Evolutionary conservation across 2,888 invertebrate genomes (phyloP).

Genomic region (Bombyx huttoni): DNA sequence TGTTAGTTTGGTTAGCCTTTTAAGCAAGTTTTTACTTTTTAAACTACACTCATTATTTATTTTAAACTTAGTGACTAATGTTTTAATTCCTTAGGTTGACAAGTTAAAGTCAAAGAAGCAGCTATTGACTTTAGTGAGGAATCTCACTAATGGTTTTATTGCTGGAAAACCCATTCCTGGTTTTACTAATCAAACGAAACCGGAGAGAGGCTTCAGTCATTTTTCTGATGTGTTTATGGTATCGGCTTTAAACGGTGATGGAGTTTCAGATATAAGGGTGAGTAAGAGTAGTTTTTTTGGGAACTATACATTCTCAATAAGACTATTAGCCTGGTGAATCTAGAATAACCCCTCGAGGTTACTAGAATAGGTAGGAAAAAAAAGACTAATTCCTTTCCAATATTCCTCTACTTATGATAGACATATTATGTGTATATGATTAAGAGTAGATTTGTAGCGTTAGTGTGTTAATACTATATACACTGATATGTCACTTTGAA

Average conservation of each 20-base stretch:
- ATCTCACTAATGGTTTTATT: slow-evolving; percentile 76
- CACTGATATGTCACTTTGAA: too few relatives aligned
- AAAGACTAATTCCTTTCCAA: too few relatives aligned
- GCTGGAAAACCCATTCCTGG: slow-evolving; percentile 49
- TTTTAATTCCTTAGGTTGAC: slow-evolving; percentile 73
- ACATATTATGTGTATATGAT: too few relatives aligned
- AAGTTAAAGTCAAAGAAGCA: slow-evolving; percentile 78
- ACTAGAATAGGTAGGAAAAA: too few relatives aligned
- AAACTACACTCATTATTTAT: not conserved
- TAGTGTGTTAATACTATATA: too few relatives aligned
- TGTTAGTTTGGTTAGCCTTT: not conserved
- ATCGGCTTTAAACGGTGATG: slow-evolving; percentile 87
- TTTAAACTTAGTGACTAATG: not conserved
- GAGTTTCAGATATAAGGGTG: slow-evolving; percentile 80
- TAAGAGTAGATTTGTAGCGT: too few relatives aligned
- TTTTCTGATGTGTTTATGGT: slow-evolving; percentile 93
- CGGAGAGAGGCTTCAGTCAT: slow-evolving; percentile 48
- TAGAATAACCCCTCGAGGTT: too few relatives aligned
- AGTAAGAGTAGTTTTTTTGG: not conserved
- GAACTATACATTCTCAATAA: too few relatives aligned
- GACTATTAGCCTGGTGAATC: too few relatives aligned
- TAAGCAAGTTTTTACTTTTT: not conserved
- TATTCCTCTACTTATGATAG: too few relatives aligned
- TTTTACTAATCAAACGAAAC: slow-evolving; percentile 18
- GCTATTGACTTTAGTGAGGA: slow-evolving; percentile 79